phyloP scores from a whole-genome alignment of 2,113 vertebrate species.

The Muscicapa adusta region DNA sequence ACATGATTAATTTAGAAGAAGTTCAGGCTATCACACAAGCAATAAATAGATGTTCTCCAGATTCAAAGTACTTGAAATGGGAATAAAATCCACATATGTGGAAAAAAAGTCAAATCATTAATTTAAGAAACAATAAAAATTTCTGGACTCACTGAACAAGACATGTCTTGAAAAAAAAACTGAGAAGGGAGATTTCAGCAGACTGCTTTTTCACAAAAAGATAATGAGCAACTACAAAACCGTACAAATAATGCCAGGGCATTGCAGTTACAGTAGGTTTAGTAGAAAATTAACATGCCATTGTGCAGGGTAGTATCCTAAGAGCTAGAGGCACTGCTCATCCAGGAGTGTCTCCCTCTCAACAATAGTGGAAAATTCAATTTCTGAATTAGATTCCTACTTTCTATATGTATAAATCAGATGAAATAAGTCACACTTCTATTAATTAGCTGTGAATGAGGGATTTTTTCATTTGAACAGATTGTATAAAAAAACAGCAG shows the following conservation, averaged over 20 bases:
- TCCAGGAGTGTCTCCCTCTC: not conserved
- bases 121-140: not conserved
- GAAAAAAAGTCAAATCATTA: not conserved
- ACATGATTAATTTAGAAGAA: not conserved
- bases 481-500: not conserved
- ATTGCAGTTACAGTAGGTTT: not conserved
- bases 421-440: not conserved
- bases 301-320: not conserved
- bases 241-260: not conserved
- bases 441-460: not conserved
- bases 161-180: not conserved
- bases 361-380: not conserved
- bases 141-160: not conserved
- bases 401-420: not conserved
- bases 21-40: not conserved
- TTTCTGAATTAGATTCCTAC: not conserved
- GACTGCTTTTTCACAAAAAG: not conserved
- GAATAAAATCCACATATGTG: not conserved
- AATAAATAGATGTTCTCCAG: not conserved
- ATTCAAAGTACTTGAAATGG: not conserved
- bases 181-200: not conserved
- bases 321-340: not conserved
- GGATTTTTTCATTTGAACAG: not conserved
- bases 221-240: not conserved
- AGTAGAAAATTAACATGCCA: not conserved